Percentiles rank a stretch among this genome's conserved stretches.
Evolutionary conservation across 2,113 vertebrate species (phyloP).

Genomic region (Dromiciops gliroides): DNA sequence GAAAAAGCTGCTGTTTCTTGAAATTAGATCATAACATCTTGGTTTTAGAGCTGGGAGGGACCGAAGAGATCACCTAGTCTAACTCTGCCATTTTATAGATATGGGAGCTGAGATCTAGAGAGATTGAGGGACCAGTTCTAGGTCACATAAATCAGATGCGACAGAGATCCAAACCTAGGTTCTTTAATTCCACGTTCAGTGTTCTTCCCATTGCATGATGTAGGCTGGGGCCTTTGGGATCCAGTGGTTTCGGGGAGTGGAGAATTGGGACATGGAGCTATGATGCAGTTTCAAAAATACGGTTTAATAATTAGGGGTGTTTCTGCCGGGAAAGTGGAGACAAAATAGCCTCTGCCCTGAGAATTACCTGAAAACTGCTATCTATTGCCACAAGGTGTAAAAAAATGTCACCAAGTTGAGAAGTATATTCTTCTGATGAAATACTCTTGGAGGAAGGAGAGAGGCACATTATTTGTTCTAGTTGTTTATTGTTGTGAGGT

Average conservation of each 20-base stretch:
- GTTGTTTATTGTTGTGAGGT: not conserved
- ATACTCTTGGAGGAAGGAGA: constrained; percentile 57
- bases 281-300: not conserved
- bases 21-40: not conserved
- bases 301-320: constrained; percentile 7
- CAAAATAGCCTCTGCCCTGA: not conserved
- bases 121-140: not conserved
- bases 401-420: constrained; percentile 63
- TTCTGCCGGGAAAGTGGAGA: constrained; percentile 33
- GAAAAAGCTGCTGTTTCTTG: constrained; percentile 1
- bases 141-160: not conserved
- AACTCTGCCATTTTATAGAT: not conserved
- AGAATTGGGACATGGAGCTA: not conserved
- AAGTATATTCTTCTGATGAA: constrained; percentile 50
- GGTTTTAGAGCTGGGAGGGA: not conserved
- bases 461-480: constrained; percentile 39
- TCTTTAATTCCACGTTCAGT: not conserved
- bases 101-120: not conserved
- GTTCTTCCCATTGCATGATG: not conserved
- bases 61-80: not conserved
- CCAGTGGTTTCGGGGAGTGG: not conserved
- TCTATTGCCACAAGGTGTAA: constrained; percentile 51
- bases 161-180: not conserved
- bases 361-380: constrained; percentile 48
- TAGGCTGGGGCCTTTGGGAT: not conserved